A percentile compares a stretch with the other conserved stretches of the same genome.
phyloP scores from a whole-genome alignment of 2,797 vertebrate species.

The Mycteria americana region DNA sequence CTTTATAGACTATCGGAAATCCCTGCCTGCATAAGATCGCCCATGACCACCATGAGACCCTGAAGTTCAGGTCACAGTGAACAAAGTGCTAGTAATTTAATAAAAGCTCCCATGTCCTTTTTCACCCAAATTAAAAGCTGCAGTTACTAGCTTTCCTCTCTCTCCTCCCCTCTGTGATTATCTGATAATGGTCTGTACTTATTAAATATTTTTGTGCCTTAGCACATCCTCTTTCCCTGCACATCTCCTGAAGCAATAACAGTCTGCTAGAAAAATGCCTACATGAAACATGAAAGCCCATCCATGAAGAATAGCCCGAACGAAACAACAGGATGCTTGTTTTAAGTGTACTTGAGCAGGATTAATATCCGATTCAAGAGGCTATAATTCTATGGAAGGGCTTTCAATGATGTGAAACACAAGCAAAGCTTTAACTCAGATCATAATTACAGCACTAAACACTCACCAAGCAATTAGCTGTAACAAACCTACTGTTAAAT shows the following conservation, averaged over 20 bases:
- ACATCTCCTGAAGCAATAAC: background rate
- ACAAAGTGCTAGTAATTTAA: background rate
- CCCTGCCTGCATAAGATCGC: background rate
- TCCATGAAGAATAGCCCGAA: background rate
- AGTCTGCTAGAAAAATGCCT: background rate
- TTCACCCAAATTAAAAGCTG: background rate
- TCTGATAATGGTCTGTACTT: background rate
- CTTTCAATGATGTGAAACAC: constrained; percentile 53
- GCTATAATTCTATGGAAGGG: constrained; percentile 24
- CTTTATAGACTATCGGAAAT: background rate
- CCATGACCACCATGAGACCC: background rate
- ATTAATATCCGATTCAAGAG: constrained; percentile 25
- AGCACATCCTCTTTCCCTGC: background rate
- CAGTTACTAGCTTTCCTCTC: background rate
- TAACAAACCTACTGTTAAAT: constrained; percentile 26
- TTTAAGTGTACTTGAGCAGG: constrained; percentile 45
- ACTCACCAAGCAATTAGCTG: constrained; percentile 45
- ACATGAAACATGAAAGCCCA: background rate
- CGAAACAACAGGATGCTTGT: background rate
- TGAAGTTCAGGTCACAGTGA: background rate
- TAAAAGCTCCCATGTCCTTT: background rate
- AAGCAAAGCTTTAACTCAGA: constrained; percentile 54
- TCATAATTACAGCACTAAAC: constrained; percentile 38
- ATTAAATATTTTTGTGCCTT: background rate
- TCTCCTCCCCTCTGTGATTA: background rate